These are phyloP conservation scores for Planococcus citri DNA, from an alignment of 1,140 invertebrate species.

Conservation along the genomic window DNA sequence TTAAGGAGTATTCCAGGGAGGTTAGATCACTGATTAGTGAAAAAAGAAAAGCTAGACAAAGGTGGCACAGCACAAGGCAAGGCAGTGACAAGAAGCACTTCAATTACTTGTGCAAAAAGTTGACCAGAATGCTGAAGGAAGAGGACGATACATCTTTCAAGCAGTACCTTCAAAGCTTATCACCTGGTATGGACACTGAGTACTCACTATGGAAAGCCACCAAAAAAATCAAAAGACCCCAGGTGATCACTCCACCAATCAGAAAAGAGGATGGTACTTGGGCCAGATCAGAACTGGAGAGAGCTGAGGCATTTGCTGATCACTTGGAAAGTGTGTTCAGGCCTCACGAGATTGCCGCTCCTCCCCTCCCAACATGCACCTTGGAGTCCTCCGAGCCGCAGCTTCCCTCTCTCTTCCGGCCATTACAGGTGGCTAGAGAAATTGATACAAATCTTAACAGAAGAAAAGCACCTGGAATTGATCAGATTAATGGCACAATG, in stretches of 20 bases:
- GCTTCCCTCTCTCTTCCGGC: not conserved
- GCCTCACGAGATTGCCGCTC: not conserved
- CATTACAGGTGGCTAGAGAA: not conserved
- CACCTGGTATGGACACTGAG: not conserved
- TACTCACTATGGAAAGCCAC: slow-evolving; percentile 17
- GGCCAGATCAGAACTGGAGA: slow-evolving; percentile 10
- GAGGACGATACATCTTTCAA: not conserved
- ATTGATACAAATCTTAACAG: no score
- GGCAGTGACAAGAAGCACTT: not conserved
- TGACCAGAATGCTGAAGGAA: not conserved
- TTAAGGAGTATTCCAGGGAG: not conserved
- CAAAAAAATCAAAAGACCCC: not conserved
- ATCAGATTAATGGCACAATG: no score
- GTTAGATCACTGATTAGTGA: slow-evolving; percentile 1
- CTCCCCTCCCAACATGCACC: not conserved
- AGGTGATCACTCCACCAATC: not conserved
- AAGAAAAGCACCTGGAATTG: no score
- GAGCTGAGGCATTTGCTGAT: slow-evolving; percentile 11
- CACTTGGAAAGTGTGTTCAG: slow-evolving; percentile 3
- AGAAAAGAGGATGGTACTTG: slow-evolving; percentile 16
- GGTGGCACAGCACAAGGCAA: slow-evolving; percentile 12
- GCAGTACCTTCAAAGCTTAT: not conserved
- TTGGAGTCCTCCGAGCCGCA: not conserved
- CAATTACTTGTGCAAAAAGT: not conserved
- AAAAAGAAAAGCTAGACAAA: slow-evolving; percentile 13